phyloP scores from a whole-genome alignment of 2,888 invertebrate species.

The Oscheius onirici region DNA sequence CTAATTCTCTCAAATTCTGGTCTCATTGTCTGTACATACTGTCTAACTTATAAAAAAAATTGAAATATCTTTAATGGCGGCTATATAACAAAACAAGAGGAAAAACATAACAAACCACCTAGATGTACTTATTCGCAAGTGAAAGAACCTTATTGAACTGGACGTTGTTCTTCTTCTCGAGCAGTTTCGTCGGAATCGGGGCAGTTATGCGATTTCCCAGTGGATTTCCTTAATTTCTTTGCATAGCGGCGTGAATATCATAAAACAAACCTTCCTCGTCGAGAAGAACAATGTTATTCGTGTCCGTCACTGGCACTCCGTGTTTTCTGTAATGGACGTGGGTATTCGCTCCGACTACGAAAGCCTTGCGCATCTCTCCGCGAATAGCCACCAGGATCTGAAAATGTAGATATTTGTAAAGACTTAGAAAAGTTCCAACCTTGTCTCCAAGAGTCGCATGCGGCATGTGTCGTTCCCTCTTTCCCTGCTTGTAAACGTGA shows the following conservation, averaged over 20 bases:
- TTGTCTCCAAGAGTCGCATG: conserved; percentile 69
- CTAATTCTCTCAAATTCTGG: background rate
- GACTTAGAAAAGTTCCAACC: too few species aligned
- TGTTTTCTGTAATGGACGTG: conserved; percentile 64
- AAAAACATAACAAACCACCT: conserved; percentile 7
- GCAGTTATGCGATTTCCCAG: conserved; percentile 93
- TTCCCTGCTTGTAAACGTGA: conserved; percentile 86
- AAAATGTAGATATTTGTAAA: too few species aligned
- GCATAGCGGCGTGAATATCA: too few species aligned
- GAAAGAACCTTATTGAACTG: conserved; percentile 68
- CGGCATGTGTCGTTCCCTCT: conserved; percentile 67
- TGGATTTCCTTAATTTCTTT: conserved; percentile 84
- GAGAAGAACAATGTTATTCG: conserved; percentile 86
- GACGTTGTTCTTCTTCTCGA: conserved; percentile 57
- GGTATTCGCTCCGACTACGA: conserved; percentile 69
- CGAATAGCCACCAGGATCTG: conserved; percentile 68
- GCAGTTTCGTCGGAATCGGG: conserved; percentile 82
- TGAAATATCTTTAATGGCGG: background rate
- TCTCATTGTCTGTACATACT: conserved; percentile 27
- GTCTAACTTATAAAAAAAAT: background rate
- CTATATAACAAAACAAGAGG: conserved; percentile 13
- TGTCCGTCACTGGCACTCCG: conserved; percentile 69
- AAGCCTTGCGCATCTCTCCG: conserved; percentile 70
- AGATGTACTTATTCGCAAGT: conserved; percentile 70
- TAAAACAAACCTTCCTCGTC: conserved; percentile 45